Percentiles rank a stretch among this genome's conserved stretches.
These are phyloP conservation scores for Eueremaeus valkanovi DNA, from an alignment of 2,888 invertebrate genomes.

Conservation along the genomic window DNA sequence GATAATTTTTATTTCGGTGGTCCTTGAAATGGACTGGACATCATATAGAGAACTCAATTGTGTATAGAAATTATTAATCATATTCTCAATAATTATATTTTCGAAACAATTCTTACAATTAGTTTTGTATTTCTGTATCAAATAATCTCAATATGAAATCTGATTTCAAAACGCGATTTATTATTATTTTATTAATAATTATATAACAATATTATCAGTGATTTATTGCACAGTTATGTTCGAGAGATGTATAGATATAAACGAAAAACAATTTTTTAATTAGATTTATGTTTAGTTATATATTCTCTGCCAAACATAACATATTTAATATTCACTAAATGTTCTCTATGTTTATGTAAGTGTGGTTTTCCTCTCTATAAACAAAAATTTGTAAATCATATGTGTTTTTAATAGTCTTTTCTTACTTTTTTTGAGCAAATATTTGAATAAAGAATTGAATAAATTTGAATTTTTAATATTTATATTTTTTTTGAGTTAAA, in stretches of 20 bases:
- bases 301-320: background rate
- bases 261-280: background rate
- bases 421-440: background rate
- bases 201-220: background rate
- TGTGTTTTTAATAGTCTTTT: background rate
- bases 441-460: background rate
- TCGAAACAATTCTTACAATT: too few species aligned
- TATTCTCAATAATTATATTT: background rate
- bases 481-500: background rate
- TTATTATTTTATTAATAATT: background rate
- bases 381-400: background rate
- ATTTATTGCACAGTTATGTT: background rate
- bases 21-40: conserved; percentile 8
- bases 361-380: background rate
- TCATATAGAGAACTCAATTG: background rate
- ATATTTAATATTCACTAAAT: background rate
- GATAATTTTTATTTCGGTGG: background rate
- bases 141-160: too few species aligned
- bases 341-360: background rate
- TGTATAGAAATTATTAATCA: too few species aligned
- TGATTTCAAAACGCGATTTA: too few species aligned
- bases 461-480: background rate
- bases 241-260: background rate
- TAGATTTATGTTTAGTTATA: too few species aligned
- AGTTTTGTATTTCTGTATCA: too few species aligned